Evolutionary conservation across 2,888 invertebrate species (phyloP).

Genomic region (Troilus luridus): DNA sequence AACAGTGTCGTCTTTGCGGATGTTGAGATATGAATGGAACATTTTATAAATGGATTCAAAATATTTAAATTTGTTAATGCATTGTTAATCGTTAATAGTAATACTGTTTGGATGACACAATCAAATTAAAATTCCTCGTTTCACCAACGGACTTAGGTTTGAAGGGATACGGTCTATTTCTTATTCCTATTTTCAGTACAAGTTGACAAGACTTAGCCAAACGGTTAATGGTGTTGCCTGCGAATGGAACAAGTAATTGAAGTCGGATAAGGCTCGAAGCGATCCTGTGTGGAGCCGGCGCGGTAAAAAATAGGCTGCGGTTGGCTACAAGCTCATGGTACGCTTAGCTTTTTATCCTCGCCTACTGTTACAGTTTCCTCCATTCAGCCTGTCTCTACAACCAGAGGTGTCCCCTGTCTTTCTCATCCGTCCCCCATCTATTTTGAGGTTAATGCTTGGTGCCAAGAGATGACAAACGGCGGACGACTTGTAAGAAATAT

Average conservation of each 20-base stretch:
- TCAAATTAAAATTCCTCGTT: no score
- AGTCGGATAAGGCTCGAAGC: neutral
- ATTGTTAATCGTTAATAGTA: no score
- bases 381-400: neutral
- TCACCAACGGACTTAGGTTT: no score
- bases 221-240: neutral
- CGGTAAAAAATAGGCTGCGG: conserved; percentile 15
- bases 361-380: conserved; percentile 25
- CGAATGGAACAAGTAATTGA: neutral
- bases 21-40: no score
- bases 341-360: conserved; percentile 3
- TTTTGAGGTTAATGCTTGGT: neutral
- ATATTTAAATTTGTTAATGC: no score
- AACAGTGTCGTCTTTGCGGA: no score
- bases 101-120: no score
- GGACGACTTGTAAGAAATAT: no score
- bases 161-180: neutral
- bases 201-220: neutral
- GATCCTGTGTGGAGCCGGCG: neutral
- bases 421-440: neutral
- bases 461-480: no score
- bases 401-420: neutral
- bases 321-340: conserved; percentile 12
- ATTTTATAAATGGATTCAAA: no score
- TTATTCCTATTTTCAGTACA: neutral